Base-by-base conservation (phyloP, 2,888 invertebrate genomes). In the Eupithecia centaureata region DNA sequence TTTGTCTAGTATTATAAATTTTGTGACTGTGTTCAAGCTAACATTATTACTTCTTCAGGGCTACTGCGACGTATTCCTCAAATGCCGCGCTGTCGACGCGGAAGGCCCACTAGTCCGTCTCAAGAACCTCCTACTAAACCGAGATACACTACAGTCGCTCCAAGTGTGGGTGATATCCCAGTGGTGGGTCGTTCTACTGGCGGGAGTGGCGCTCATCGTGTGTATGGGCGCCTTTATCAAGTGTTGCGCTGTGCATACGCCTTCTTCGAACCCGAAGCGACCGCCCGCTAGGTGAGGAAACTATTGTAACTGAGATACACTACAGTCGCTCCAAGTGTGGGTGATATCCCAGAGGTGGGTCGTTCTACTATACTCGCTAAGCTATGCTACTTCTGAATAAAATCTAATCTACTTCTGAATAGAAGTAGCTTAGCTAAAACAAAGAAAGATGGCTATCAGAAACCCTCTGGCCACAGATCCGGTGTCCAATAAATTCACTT, bases 231-330 rank as follows among this genome's bases (percentile, higher is more conserved):
- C 98, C 67, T 99, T 99, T 89, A 99, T 99, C 83, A 99, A 99
- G 89, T 99, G 99, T 89, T 99, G 99, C 90, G 99, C 99, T 33
- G 99, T 99, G 63, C 99, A 99, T 91, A 99, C 99, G 64, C 99
- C 99, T 30, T 98, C 98, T 67, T 98, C 98, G 73, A 99, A 99
- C 94, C 99, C 99, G 7, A 99, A 99, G 89, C 97, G 98, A 81
- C 96, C 98, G 65, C 98, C 99, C 0, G 99, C 99, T 12, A 95
- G 98, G 93, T 92, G 57, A 59, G 62, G 60, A 22, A 28, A 51
- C 28, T 38, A 42, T 42, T 42, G 8, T 18, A 98, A 98, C 89
- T 96, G 96, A 75, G 96, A 98, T 79, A 99, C 98, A 2, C 94
- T 99, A 72, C 94, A 96, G 77, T 96, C 96, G 5, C 96, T 99